Evolutionary conservation across 2,113 vertebrate species (phyloP).

Genomic region (Pygoscelis adeliae): DNA sequence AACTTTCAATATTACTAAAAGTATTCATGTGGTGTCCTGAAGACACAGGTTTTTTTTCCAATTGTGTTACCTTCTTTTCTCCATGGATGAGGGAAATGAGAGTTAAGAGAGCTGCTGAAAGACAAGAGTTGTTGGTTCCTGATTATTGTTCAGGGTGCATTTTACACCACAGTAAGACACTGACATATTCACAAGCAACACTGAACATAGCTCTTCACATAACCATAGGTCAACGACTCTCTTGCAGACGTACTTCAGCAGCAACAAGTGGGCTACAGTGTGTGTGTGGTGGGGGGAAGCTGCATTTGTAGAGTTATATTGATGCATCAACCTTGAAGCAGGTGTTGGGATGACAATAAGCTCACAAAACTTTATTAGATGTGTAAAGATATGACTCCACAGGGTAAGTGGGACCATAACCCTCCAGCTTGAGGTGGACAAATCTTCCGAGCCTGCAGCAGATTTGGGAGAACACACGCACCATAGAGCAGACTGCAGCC

Average conservation of each 20-base stretch:
- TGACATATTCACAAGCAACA: neutral
- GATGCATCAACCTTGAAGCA: neutral
- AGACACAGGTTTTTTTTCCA: neutral
- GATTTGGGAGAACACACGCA: neutral
- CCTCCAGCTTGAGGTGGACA: neutral
- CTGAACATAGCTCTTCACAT: neutral
- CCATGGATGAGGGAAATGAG: neutral
- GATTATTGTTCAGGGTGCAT: neutral
- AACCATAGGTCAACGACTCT: neutral
- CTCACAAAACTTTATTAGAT: slow-evolving; percentile 35
- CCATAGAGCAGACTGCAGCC: neutral
- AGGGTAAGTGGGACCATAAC: neutral
- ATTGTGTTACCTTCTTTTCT: neutral
- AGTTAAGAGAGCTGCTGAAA: neutral
- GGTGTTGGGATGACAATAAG: neutral
- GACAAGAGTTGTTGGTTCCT: neutral
- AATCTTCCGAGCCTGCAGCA: neutral
- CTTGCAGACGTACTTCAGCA: neutral
- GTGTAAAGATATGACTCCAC: neutral
- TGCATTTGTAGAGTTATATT: neutral
- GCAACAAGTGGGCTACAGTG: neutral
- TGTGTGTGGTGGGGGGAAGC: neutral
- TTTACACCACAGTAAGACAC: neutral
- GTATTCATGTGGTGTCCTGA: rapidly evolving
- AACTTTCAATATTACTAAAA: neutral